Conservation (phyloP, 2,888 invertebrate species). For the Lacanobia oleracea region DNA sequence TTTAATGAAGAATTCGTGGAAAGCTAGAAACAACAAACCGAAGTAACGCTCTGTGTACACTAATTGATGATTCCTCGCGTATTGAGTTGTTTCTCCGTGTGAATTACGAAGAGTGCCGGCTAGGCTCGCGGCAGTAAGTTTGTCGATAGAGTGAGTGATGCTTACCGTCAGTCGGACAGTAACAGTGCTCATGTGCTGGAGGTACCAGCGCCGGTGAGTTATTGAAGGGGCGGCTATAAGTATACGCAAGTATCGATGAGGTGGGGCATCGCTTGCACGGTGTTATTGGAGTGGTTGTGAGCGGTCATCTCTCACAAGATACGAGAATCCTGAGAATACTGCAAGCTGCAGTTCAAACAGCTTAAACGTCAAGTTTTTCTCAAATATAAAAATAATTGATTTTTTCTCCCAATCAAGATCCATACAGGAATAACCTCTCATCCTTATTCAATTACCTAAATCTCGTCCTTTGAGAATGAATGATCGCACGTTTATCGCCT, state of each 20-base stretch:
- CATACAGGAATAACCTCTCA: too few relatives aligned
- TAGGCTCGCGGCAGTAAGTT: slow-evolving; percentile 26
- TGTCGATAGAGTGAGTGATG: slow-evolving; percentile 30
- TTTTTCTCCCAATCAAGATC: too few relatives aligned
- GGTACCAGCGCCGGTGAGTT: not conserved
- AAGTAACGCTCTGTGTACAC: slow-evolving; percentile 34
- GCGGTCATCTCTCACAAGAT: not conserved
- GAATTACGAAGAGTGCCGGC: slow-evolving; percentile 27
- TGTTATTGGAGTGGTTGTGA: slow-evolving; percentile 3
- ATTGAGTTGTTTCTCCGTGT: slow-evolving; percentile 40
- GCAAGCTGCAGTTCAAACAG: not conserved
- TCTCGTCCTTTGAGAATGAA: too few relatives aligned
- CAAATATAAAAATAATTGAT: too few relatives aligned
- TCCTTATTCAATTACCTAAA: too few relatives aligned
- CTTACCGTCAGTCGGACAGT: slow-evolving; percentile 30
- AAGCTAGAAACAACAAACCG: slow-evolving; percentile 36
- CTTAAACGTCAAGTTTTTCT: too few relatives aligned
- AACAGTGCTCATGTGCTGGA: slow-evolving; percentile 14
- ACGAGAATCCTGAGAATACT: not conserved
- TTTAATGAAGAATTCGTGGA: slow-evolving; percentile 37
- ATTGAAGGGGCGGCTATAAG: slow-evolving; percentile 17
- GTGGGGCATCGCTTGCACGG: not conserved
- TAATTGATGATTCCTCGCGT: slow-evolving; percentile 33
- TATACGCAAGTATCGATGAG: slow-evolving; percentile 6
- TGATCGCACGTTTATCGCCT: too few relatives aligned